Evolutionary conservation across 2,113 vertebrate species (phyloP).

Genomic region (Aegotheles bennettii): DNA sequence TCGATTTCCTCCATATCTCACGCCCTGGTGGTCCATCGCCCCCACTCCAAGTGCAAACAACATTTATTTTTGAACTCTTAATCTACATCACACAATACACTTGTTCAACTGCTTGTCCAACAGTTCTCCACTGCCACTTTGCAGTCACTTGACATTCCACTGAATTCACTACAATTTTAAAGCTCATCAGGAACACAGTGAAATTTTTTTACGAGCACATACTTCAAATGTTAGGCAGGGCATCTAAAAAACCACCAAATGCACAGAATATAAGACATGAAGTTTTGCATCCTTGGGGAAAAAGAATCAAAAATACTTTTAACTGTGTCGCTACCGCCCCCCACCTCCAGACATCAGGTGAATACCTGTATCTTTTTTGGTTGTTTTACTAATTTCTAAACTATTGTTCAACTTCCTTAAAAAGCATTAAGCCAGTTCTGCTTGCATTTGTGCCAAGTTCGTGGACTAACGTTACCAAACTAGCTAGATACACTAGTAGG

Average conservation of each 20-base stretch:
- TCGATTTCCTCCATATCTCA: background rate
- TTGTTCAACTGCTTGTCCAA: background rate
- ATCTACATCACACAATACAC: background rate
- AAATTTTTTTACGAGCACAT: background rate
- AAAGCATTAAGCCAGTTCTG: background rate
- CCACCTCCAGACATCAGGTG: background rate
- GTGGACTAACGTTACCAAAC: background rate
- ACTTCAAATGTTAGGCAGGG: background rate
- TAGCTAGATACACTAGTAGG: background rate
- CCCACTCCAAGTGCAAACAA: background rate
- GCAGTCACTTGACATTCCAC: background rate
- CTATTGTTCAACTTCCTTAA: background rate
- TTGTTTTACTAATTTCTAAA: background rate
- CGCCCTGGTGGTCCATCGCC: background rate
- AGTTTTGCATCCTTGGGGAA: background rate
- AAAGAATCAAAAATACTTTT: background rate
- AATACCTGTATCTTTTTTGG: background rate
- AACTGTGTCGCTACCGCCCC: background rate
- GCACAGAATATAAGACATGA: background rate
- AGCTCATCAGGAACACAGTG: background rate
- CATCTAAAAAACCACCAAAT: background rate
- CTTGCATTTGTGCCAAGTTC: background rate
- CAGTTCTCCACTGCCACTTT: background rate
- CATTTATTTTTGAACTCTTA: background rate
- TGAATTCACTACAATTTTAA: background rate